phyloP scores from a whole-genome alignment of 2,888 invertebrate species.

The Rhogogaster chlorosoma region DNA sequence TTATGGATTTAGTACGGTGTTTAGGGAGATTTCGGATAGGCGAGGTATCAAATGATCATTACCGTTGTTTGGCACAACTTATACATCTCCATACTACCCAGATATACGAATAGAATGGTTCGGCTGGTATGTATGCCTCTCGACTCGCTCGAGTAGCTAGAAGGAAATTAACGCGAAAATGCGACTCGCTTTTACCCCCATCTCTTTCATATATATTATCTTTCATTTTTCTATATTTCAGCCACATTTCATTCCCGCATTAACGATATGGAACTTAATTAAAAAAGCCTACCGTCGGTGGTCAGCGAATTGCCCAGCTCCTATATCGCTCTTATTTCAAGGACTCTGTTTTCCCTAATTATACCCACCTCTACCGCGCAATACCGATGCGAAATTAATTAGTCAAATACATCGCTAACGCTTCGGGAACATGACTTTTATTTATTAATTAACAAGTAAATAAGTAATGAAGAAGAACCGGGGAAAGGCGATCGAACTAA shows the following conservation, averaged over 20 bases:
- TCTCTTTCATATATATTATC: not conserved
- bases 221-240: not conserved
- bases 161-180: not conserved
- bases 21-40: constrained; percentile 39
- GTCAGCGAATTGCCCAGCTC: not conserved
- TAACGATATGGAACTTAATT: not conserved
- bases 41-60: constrained; percentile 37
- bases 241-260: not conserved
- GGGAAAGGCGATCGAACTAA: not conserved
- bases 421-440: not conserved
- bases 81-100: not conserved
- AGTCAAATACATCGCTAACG: not conserved
- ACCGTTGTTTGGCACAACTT: not conserved
- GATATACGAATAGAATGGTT: not conserved
- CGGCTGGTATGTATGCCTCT: not conserved
- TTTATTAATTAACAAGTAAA: not conserved
- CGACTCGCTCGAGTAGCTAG: not conserved
- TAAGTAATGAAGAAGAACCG: not conserved
- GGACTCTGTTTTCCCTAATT: constrained; percentile 24
- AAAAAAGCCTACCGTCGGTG: not conserved
- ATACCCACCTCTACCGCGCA: not conserved
- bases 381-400: constrained; percentile 13
- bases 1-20: constrained; percentile 40
- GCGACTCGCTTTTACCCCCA: not conserved
- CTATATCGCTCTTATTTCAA: not conserved